phyloP scores from a whole-genome alignment of 2,113 vertebrate genomes.

The Dryoscopus gambensis region DNA sequence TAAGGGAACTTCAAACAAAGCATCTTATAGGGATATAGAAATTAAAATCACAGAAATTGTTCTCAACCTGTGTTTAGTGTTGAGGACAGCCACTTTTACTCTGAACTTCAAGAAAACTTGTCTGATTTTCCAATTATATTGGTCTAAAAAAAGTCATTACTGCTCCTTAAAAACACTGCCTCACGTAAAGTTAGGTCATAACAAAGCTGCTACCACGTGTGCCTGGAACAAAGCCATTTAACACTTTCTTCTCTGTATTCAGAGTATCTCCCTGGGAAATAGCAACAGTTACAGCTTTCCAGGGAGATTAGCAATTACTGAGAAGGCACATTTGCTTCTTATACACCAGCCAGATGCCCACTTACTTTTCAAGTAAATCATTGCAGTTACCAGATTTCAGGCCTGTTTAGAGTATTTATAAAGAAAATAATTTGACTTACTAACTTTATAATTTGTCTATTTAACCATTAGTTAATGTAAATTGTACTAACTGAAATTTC shows the following conservation, averaged over 20 bases:
- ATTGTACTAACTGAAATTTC: background rate
- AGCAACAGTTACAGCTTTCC: conserved; percentile 24
- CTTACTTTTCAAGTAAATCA: conserved; percentile 32
- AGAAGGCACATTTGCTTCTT: background rate
- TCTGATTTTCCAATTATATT: background rate
- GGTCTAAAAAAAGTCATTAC: background rate
- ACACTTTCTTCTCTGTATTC: background rate
- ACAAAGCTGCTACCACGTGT: background rate
- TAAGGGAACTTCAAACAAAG: background rate
- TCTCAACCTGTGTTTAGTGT: background rate
- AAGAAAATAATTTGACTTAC: background rate
- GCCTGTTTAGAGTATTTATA: conserved; percentile 18
- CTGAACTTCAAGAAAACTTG: background rate
- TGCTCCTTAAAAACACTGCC: background rate
- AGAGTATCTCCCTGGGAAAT: background rate
- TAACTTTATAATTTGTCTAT: background rate
- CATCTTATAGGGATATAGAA: background rate
- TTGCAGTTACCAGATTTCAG: conserved; percentile 33
- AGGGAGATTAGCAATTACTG: background rate
- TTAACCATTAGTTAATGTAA: background rate
- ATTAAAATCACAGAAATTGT: background rate
- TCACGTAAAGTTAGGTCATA: background rate
- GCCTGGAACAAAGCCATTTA: background rate
- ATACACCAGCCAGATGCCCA: conserved; percentile 43
- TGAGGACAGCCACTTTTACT: background rate